These are phyloP conservation scores for Microtus montanus DNA, from an alignment of 2,113 vertebrate genomes.

Conservation along the genomic window DNA sequence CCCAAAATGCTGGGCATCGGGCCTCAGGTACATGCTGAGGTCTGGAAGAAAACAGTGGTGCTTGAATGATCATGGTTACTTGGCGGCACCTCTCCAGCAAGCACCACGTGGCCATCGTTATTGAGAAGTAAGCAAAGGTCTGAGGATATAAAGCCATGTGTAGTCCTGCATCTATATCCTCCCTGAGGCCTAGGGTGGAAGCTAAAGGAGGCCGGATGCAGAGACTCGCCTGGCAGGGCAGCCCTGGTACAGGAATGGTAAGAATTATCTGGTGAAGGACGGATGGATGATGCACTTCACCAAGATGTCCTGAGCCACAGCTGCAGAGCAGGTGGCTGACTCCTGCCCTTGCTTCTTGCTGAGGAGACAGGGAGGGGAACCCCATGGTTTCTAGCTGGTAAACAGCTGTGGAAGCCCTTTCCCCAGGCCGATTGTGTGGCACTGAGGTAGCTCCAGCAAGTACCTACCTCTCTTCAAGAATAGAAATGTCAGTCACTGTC, in stretches of 20 bases:
- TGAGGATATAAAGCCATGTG: background rate
- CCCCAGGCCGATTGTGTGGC: background rate
- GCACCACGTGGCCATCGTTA: background rate
- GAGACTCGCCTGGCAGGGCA: background rate
- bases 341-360: background rate
- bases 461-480: background rate
- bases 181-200: background rate
- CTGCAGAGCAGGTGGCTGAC: slow-evolving; percentile 11
- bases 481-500: background rate
- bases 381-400: background rate
- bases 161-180: background rate
- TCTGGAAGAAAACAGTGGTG: background rate
- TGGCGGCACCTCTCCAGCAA: background rate
- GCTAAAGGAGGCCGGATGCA: background rate
- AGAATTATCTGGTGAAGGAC: background rate
- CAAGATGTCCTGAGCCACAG: background rate
- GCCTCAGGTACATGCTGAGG: background rate
- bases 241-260: background rate
- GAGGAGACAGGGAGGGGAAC: background rate
- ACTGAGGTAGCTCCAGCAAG: background rate
- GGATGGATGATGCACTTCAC: background rate
- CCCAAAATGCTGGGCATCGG: background rate
- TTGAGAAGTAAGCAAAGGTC: background rate
- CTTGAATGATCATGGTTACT: background rate
- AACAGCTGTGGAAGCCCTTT: slow-evolving; percentile 44